Percentiles rank a stretch among this genome's conserved stretches.
Conservation (phyloP, 1,140 invertebrate species). For the Drepana arcuata region DNA sequence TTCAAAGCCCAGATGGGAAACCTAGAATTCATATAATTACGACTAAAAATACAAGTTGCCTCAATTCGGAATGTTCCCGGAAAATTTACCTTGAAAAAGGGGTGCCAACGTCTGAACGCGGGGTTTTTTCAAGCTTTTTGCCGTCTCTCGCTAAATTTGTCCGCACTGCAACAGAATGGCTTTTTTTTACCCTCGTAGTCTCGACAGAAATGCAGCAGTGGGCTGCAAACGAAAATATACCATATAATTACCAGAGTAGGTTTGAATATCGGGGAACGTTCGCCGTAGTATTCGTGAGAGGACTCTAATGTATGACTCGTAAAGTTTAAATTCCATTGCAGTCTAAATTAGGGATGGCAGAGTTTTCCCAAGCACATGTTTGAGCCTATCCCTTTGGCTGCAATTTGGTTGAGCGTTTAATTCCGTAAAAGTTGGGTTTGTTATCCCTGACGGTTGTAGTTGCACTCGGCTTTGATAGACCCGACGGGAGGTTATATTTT, state of each 20-base stretch:
- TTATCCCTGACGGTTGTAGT: too few relatives aligned
- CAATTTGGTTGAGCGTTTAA: conserved; percentile 27
- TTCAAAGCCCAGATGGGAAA: too few relatives aligned
- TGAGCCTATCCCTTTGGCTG: conserved; percentile 17
- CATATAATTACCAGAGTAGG: conserved; percentile 9
- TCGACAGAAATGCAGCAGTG: conserved; percentile 13
- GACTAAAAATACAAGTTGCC: not conserved
- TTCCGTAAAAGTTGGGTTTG: too few relatives aligned
- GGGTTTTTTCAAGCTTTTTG: conserved; percentile 20
- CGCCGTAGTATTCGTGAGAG: conserved; percentile 1
- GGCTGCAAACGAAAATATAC: conserved; percentile 10
- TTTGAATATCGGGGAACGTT: conserved; percentile 6
- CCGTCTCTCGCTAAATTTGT: conserved; percentile 43
- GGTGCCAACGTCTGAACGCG: conserved; percentile 20
- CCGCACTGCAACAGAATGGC: conserved; percentile 23
- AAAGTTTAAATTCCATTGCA: conserved; percentile 12
- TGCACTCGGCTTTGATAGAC: too few relatives aligned
- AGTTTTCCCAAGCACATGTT: conserved; percentile 5
- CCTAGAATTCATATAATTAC: too few relatives aligned
- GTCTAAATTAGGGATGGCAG: conserved; percentile 17
- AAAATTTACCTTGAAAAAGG: conserved; percentile 28
- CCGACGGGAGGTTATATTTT: too few relatives aligned
- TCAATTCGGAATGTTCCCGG: conserved; percentile 11
- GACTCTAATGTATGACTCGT: not conserved
- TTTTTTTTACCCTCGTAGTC: conserved; percentile 17